A percentile compares a stretch with the other conserved stretches of the same genome.
These are phyloP conservation scores for Melanostoma scalare DNA, from an alignment of 2,888 invertebrate genomes.

Conservation along the genomic window DNA sequence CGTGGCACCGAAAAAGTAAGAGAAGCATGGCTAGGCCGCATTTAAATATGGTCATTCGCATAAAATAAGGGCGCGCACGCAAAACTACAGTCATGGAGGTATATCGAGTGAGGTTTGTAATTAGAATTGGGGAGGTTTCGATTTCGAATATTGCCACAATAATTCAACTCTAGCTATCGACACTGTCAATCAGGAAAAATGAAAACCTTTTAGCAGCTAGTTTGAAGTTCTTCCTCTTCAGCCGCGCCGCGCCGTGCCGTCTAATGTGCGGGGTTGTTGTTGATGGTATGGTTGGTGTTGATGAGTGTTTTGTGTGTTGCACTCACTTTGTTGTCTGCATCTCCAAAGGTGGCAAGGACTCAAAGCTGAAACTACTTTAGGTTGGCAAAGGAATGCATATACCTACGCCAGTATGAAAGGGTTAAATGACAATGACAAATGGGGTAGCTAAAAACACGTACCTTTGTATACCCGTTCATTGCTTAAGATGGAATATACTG, in stretches of 20 bases:
- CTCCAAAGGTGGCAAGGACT: conserved; percentile 1
- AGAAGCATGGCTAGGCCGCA: conserved; percentile 43
- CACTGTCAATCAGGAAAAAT: conserved; percentile 66
- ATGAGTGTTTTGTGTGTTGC: conserved; percentile 13
- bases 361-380: conserved; percentile 9
- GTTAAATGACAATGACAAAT: conserved; percentile 63
- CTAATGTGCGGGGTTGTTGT: background rate
- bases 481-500: no score
- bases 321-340: conserved; percentile 11
- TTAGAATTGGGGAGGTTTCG: conserved; percentile 50
- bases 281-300: no score
- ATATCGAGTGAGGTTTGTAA: conserved; percentile 35
- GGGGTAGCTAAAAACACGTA: background rate
- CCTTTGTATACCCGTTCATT: no score
- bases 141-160: conserved; percentile 64
- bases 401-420: conserved; percentile 44
- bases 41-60: conserved; percentile 47
- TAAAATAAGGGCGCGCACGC: conserved; percentile 40
- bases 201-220: conserved; percentile 64
- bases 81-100: conserved; percentile 3
- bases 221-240: conserved; percentile 59
- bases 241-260: background rate
- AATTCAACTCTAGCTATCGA: conserved; percentile 64
- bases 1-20: background rate
- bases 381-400: conserved; percentile 15